phyloP scores from a whole-genome alignment of 2,113 vertebrate species.

The Austrofundulus limnaeus region DNA sequence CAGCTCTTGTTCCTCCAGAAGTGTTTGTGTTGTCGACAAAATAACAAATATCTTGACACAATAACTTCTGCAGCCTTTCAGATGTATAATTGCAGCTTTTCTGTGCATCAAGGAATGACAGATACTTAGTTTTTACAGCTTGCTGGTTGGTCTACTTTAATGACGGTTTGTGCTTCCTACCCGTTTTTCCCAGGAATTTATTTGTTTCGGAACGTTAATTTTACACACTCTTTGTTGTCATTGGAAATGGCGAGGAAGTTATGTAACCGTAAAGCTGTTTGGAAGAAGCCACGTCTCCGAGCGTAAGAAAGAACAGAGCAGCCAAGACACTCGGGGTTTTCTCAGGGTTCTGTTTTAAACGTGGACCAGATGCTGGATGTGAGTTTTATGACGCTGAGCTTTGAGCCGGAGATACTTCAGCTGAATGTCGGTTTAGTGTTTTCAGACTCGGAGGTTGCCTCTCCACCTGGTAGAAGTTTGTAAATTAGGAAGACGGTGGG shows the following conservation, averaged over 20 bases:
- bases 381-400: slow-evolving; percentile 73
- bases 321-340: slow-evolving; percentile 61
- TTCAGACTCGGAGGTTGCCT: slow-evolving; percentile 38
- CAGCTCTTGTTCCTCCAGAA: slow-evolving; percentile 45
- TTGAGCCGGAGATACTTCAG: slow-evolving; percentile 60
- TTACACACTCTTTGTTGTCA: slow-evolving; percentile 78
- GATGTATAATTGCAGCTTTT: not conserved
- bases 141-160: slow-evolving; percentile 37
- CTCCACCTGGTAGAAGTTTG: slow-evolving; percentile 42
- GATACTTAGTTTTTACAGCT: not conserved
- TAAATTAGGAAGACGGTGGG: slow-evolving; percentile 42
- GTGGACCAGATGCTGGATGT: slow-evolving; percentile 55
- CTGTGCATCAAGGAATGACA: not conserved
- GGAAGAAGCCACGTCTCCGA: slow-evolving; percentile 64
- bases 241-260: slow-evolving; percentile 70
- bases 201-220: slow-evolving; percentile 81
- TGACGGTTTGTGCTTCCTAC: slow-evolving; percentile 38
- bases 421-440: slow-evolving; percentile 39
- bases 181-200: slow-evolving; percentile 51
- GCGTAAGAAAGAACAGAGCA: slow-evolving; percentile 69
- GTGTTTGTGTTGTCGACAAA: slow-evolving; percentile 56
- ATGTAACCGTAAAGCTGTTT: slow-evolving; percentile 78
- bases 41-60: slow-evolving; percentile 1
- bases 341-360: slow-evolving; percentile 57
- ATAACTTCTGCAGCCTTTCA: not conserved